Conservation (phyloP, 2,113 vertebrate genomes). For the Ia io region DNA sequence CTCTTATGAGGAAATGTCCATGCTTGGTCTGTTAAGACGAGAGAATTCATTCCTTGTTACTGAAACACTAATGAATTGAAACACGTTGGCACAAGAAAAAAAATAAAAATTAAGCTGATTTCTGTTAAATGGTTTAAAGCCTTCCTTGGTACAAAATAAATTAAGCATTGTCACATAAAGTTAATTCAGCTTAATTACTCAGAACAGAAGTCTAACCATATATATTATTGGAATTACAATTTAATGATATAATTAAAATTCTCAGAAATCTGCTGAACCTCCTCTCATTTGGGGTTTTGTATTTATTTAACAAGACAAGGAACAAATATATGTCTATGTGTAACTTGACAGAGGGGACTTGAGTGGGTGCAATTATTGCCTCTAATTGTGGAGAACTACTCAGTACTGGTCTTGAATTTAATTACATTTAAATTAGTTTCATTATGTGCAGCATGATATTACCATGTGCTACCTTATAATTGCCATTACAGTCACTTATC, state of each 20-base stretch:
- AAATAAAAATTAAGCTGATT: slow-evolving; percentile 51
- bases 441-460: not conserved
- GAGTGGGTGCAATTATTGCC: not conserved
- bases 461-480: not conserved
- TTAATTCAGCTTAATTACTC: slow-evolving; percentile 60
- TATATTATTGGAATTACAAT: not conserved
- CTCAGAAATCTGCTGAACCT: slow-evolving; percentile 53
- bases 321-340: not conserved
- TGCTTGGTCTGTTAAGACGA: slow-evolving; percentile 57
- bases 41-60: slow-evolving; percentile 21
- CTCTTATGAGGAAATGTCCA: slow-evolving; percentile 59
- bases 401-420: not conserved
- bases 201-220: slow-evolving; percentile 50
- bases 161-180: slow-evolving; percentile 54
- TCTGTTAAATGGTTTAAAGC: slow-evolving; percentile 57
- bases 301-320: slow-evolving; percentile 45
- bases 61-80: slow-evolving; percentile 49
- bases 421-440: not conserved
- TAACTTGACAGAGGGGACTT: not conserved
- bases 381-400: not conserved
- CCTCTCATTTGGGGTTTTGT: slow-evolving; percentile 59
- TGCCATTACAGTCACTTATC: not conserved
- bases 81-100: slow-evolving; percentile 53
- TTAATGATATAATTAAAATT: slow-evolving; percentile 52
- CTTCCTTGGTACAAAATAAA: slow-evolving; percentile 59